Percentiles rank a stretch among this genome's conserved stretches.
phyloP scores from a whole-genome alignment of 2,113 vertebrate genomes.

The Nycticorax nycticorax region DNA sequence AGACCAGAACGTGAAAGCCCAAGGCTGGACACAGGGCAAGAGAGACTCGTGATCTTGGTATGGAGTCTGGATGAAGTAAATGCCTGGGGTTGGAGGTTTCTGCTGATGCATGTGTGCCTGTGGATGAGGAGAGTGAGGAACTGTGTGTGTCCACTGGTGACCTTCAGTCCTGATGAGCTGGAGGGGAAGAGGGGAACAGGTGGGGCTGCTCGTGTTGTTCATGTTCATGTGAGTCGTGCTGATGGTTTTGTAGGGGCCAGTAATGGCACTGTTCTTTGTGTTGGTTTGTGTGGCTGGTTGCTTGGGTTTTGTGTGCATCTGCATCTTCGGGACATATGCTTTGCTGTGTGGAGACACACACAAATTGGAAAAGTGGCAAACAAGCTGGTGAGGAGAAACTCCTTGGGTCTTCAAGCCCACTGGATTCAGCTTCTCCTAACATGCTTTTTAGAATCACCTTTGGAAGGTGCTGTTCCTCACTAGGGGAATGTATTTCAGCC shows the following conservation, averaged over 20 bases:
- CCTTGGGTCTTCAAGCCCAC: background rate
- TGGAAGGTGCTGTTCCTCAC: background rate
- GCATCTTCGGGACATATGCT: background rate
- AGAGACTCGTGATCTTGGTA: background rate
- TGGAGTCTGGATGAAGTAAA: background rate
- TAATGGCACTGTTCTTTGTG: background rate
- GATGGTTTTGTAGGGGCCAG: background rate
- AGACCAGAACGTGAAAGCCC: background rate
- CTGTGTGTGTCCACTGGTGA: background rate
- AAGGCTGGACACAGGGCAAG: background rate
- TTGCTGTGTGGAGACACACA: background rate
- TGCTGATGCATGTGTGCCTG: background rate
- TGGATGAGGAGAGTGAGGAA: background rate
- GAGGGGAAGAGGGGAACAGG: background rate
- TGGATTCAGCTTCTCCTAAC: background rate
- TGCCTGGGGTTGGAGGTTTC: background rate
- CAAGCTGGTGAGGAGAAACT: background rate
- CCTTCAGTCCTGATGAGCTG: background rate
- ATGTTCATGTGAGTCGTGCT: background rate
- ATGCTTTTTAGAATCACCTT: background rate
- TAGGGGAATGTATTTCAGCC: background rate
- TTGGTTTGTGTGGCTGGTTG: background rate
- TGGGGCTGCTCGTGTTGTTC: background rate
- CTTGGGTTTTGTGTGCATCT: background rate
- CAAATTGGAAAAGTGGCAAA: background rate